Percentiles rank a stretch among this genome's conserved stretches.
These are phyloP conservation scores for Semotilus atromaculatus DNA, from an alignment of 2,797 vertebrate species.

Conservation along the genomic window DNA sequence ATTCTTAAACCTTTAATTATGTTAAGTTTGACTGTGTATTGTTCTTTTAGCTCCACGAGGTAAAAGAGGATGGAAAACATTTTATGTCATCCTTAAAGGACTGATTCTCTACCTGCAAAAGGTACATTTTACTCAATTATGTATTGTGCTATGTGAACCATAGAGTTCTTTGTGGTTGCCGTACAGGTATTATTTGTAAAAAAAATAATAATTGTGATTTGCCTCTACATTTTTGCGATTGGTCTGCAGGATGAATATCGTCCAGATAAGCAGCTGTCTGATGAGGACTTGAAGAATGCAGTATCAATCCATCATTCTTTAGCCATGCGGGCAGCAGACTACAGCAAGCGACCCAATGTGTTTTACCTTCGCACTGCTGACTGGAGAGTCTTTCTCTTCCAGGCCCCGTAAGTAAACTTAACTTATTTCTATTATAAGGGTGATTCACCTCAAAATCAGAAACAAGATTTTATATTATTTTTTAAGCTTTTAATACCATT, in stretches of 20 bases:
- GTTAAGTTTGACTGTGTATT: conserved; percentile 3
- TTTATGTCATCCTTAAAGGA: conserved; percentile 92
- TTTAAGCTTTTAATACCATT: neutral
- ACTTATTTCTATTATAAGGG: neutral
- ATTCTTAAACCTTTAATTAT: neutral
- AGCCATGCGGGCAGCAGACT: conserved; percentile 91
- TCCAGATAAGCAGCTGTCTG: conserved; percentile 85
- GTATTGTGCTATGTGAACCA: neutral
- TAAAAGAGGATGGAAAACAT: conserved; percentile 93
- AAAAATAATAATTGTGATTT: neutral
- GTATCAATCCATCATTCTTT: conserved; percentile 95
- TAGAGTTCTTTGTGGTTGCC: neutral
- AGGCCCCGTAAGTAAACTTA: conserved; percentile 87
- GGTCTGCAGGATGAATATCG: conserved; percentile 89
- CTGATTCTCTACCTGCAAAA: conserved; percentile 97
- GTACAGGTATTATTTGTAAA: neutral
- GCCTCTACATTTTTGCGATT: conserved; percentile 49
- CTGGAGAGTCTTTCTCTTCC: conserved; percentile 97
- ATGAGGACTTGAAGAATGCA: conserved; percentile 93
- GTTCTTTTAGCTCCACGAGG: conserved; percentile 86
- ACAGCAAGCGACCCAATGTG: conserved; percentile 94
- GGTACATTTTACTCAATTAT: conserved; percentile 71
- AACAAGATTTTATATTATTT: neutral
- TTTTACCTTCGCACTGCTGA: conserved; percentile 98
- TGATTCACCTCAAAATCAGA: neutral